Conservation (phyloP, 1,140 invertebrate species). For the Sycophila sp. region DNA sequence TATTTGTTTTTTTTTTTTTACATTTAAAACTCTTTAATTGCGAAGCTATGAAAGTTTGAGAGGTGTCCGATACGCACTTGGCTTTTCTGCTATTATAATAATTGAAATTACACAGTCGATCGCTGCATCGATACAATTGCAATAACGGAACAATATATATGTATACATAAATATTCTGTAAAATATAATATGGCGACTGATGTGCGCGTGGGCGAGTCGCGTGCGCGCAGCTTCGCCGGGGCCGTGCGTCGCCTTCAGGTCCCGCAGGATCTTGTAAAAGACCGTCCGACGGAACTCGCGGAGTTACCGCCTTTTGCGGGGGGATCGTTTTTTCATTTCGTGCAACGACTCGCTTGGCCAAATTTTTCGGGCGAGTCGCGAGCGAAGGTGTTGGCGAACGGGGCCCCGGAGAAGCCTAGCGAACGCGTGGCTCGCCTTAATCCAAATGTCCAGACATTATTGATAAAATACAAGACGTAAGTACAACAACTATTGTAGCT, state of each 20-base stretch:
- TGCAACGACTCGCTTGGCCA: too few relatives aligned
- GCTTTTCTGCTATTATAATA: background rate
- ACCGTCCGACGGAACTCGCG: too few relatives aligned
- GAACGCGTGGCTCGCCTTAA: slow-evolving; percentile 15
- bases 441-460: slow-evolving; percentile 52
- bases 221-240: slow-evolving; percentile 25
- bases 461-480: slow-evolving; percentile 64
- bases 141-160: slow-evolving; percentile 58
- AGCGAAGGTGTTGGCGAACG: too few relatives aligned
- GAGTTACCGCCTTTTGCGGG: too few relatives aligned
- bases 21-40: background rate
- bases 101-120: slow-evolving; percentile 16
- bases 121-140: slow-evolving; percentile 46
- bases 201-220: slow-evolving; percentile 35
- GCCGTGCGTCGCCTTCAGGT: slow-evolving; percentile 18
- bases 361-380: too few relatives aligned
- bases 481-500: slow-evolving; percentile 67
- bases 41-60: slow-evolving; percentile 3
- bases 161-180: slow-evolving; percentile 57
- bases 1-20: background rate
- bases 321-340: too few relatives aligned
- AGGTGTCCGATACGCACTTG: background rate
- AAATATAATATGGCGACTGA: slow-evolving; percentile 57
- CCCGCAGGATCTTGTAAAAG: too few relatives aligned
- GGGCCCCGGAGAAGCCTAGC: slow-evolving; percentile 12